Conservation (phyloP, 2,888 invertebrate genomes). For the Lasioglossum leucozonium region DNA sequence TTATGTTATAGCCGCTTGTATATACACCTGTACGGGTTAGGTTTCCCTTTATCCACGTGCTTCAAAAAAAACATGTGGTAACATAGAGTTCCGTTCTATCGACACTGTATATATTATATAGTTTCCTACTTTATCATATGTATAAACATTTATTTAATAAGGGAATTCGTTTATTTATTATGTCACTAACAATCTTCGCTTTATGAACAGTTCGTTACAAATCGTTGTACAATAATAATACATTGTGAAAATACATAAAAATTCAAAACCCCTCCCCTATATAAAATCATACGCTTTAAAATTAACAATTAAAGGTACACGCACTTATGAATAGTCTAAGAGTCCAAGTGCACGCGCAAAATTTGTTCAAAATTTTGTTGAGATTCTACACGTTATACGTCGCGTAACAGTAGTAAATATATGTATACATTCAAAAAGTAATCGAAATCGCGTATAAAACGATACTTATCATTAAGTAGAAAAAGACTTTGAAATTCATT, state of each 20-base stretch:
- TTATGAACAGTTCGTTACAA: not conserved
- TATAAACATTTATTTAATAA: not conserved
- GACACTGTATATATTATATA: not conserved
- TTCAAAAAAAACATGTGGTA: too few relatives aligned
- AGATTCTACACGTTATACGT: slow-evolving; percentile 19
- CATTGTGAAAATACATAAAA: slow-evolving; percentile 4
- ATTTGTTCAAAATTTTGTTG: slow-evolving; percentile 30
- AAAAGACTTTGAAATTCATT: slow-evolving; percentile 21
- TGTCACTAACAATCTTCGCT: not conserved
- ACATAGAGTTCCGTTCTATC: not conserved
- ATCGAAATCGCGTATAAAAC: slow-evolving; percentile 35
- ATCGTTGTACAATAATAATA: not conserved
- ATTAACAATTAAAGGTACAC: not conserved
- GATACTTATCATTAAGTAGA: slow-evolving; percentile 29
- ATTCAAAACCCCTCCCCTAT: not conserved
- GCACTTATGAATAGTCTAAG: not conserved
- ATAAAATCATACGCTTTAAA: not conserved
- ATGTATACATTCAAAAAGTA: slow-evolving; percentile 17
- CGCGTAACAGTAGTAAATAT: slow-evolving; percentile 2
- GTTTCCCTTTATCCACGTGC: slow-evolving; percentile 25
- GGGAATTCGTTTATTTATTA: not conserved
- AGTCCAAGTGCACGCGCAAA: not conserved
- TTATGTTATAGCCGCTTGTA: not conserved
- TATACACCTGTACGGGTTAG: not conserved
- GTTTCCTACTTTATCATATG: not conserved